phyloP scores from a whole-genome alignment of 2,113 vertebrate species.

The Epinephelus lanceolatus region DNA sequence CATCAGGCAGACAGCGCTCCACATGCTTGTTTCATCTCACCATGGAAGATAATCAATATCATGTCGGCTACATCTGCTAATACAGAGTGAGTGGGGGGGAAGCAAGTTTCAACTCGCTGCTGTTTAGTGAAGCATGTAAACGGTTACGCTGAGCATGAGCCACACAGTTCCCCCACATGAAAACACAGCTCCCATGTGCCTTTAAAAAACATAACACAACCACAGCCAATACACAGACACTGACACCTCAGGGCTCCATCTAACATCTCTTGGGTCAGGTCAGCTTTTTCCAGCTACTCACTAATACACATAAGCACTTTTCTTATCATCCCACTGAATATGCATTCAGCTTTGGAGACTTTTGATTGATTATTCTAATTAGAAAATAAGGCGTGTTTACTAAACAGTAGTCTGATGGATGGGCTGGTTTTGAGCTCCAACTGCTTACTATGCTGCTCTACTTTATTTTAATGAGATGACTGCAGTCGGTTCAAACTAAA shows the following conservation, averaged over 20 bases:
- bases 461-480: slow-evolving; percentile 51
- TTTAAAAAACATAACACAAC: slow-evolving; percentile 31
- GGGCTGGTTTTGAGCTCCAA: slow-evolving; percentile 18
- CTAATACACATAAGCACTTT: neutral
- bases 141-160: slow-evolving; percentile 13
- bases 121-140: slow-evolving; percentile 49
- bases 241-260: slow-evolving; percentile 6
- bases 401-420: slow-evolving; percentile 42
- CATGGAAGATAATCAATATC: slow-evolving; percentile 35
- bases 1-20: neutral
- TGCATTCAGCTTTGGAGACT: neutral
- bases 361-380: slow-evolving; percentile 57
- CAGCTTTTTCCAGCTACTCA: slow-evolving; percentile 40
- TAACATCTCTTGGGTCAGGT: slow-evolving; percentile 49
- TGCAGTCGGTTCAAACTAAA: slow-evolving; percentile 43
- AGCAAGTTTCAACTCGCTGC: neutral
- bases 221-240: slow-evolving; percentile 14
- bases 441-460: slow-evolving; percentile 39
- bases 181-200: slow-evolving; percentile 51
- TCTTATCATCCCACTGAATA: slow-evolving; percentile 6
- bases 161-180: slow-evolving; percentile 20
- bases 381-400: slow-evolving; percentile 38
- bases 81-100: neutral
- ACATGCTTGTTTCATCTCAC: slow-evolving; percentile 8
- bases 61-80: slow-evolving; percentile 14